phyloP scores from a whole-genome alignment of 2,113 vertebrate species.

The Xiphorhynchus elegans region DNA sequence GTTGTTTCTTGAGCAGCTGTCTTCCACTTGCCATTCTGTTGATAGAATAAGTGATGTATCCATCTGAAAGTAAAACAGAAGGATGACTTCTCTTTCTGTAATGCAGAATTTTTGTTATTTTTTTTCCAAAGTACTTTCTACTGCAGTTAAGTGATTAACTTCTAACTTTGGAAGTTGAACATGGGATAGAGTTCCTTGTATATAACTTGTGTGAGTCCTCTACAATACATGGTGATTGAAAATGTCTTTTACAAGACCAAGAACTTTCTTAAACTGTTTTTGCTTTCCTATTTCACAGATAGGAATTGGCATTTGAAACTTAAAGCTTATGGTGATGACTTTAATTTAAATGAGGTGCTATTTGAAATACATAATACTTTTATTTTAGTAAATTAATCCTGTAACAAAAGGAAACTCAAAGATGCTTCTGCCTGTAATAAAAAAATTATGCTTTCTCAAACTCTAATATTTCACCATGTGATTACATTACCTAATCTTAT shows the following conservation, averaged over 20 bases:
- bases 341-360: slow-evolving; percentile 74
- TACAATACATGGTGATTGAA: slow-evolving; percentile 20
- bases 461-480: slow-evolving; percentile 37
- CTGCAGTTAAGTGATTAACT: slow-evolving; percentile 6
- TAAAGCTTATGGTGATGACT: slow-evolving; percentile 62
- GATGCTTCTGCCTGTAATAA: slow-evolving; percentile 43
- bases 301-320: slow-evolving; percentile 63
- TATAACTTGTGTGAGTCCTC: not conserved
- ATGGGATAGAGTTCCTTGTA: not conserved
- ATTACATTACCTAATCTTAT: slow-evolving; percentile 53
- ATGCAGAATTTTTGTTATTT: not conserved
- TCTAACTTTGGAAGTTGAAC: slow-evolving; percentile 16
- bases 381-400: slow-evolving; percentile 68
- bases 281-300: slow-evolving; percentile 44
- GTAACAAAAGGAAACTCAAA: slow-evolving; percentile 62
- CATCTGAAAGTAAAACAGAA: not conserved
- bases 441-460: slow-evolving; percentile 29
- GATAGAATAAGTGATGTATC: not conserved
- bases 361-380: slow-evolving; percentile 75
- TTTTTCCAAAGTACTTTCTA: not conserved
- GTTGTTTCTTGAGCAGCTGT: not conserved
- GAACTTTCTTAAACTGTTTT: slow-evolving; percentile 47
- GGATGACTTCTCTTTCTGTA: not conserved
- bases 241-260: slow-evolving; percentile 25
- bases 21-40: not conserved